Evolutionary conservation across 2,113 vertebrate genomes (phyloP).

Genomic region (Delphinus delphis): DNA sequence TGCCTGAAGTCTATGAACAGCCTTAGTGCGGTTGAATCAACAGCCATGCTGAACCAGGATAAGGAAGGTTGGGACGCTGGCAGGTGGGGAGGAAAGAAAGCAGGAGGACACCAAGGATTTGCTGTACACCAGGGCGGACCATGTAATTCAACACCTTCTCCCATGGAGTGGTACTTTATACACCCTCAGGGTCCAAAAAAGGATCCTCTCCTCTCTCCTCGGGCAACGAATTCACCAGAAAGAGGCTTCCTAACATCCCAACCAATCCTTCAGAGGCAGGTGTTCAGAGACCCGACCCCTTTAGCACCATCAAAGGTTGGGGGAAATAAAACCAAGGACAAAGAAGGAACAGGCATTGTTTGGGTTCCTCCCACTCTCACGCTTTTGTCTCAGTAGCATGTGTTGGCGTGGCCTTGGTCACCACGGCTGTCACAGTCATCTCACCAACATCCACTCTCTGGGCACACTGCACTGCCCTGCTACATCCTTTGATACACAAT

Average conservation of each 20-base stretch:
- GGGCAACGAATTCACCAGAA: background rate
- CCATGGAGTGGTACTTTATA: background rate
- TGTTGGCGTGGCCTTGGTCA: background rate
- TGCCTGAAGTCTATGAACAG: background rate
- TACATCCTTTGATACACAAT: background rate
- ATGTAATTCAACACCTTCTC: background rate
- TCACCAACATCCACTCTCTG: background rate
- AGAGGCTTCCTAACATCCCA: background rate
- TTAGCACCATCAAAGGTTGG: too few species aligned
- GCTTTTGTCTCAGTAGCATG: background rate
- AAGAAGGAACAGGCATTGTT: background rate
- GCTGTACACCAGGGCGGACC: rapidly evolving
- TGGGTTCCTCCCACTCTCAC: background rate
- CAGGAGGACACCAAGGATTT: background rate
- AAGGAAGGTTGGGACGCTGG: background rate
- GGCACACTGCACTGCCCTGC: background rate
- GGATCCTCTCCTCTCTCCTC: background rate
- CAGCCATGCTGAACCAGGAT: background rate
- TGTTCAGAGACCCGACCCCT: background rate
- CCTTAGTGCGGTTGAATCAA: background rate
- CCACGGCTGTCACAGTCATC: background rate
- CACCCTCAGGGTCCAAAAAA: background rate
- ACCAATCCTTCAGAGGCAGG: background rate
- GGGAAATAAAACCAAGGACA: background rate
- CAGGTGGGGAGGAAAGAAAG: background rate